Evolutionary conservation across 2,797 vertebrate species (phyloP).

Genomic region (Acrossocheilus wenchowensis): DNA sequence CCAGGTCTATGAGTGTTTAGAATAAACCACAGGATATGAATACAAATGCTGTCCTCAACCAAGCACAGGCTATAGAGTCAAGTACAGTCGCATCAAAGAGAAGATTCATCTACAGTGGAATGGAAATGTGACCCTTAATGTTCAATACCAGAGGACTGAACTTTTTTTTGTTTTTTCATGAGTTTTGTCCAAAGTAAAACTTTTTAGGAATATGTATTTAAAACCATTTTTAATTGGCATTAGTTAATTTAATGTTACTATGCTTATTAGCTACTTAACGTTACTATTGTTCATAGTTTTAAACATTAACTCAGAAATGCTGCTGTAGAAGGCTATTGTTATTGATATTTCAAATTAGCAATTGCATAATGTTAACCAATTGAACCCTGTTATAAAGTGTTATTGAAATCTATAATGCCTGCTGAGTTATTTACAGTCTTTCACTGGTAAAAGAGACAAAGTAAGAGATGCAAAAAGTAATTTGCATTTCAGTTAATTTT

Average conservation of each 20-base stretch:
- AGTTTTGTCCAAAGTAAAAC: neutral
- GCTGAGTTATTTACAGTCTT: neutral
- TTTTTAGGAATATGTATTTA: neutral
- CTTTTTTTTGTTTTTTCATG: neutral
- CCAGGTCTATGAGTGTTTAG: neutral
- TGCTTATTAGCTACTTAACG: neutral
- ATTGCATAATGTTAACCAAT: neutral
- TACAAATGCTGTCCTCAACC: neutral
- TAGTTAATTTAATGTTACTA: neutral
- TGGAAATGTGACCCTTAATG: neutral
- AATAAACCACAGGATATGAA: conserved; percentile 7
- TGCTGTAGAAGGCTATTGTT: neutral
- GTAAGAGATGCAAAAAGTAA: neutral
- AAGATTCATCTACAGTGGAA: neutral
- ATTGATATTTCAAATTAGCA: neutral
- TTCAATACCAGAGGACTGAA: neutral
- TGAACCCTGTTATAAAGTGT: neutral
- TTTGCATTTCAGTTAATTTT: neutral
- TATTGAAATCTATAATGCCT: neutral
- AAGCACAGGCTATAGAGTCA: neutral
- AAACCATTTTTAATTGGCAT: neutral
- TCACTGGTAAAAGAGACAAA: neutral
- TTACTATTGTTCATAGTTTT: neutral
- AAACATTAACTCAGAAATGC: neutral
- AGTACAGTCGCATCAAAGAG: conserved; percentile 1